Base-by-base conservation (phyloP, 2,113 vertebrate genomes). In the Silurus meridionalis region DNA sequence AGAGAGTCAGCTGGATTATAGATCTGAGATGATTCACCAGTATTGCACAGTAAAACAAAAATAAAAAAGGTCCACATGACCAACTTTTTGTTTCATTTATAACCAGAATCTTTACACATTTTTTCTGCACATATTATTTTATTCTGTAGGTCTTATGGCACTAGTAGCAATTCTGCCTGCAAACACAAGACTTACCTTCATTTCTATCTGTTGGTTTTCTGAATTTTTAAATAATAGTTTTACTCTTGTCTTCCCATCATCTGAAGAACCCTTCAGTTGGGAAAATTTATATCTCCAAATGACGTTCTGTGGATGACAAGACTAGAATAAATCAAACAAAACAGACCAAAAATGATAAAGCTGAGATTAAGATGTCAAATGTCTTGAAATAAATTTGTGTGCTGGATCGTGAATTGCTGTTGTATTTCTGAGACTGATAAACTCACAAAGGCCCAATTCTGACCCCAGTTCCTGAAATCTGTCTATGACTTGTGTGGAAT, bases 221-320 rank as follows among this genome's bases (percentile, higher is more conserved):
- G 93, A 89, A 86, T 97, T 97, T 93, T 96, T 96, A 94, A 97
- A 98, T 83, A 97, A 95, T 4, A 98, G 95, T 90, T 97, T 99
- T 21, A 97, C 96, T 88, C 94, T 95, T 82, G 96, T 96, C 92
- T 97, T 98, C 2, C 97, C 97, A 15, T 99, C 97, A 46, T 99
- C 97, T 57, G 97, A 99, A 71, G 97, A 99, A 55, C 97, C 97
- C 94, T 98, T 99, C 61, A 99, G 96, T 85, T 98, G 97, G 89
- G 97, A 99, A 91, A 98, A 99, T 88, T 97, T 98, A 91, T 97
- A 98, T 85, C 93, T 95, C 97, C 97, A 99, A 86, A 97, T 92
- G 8, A 96, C 87, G 0, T 93, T 95, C 97, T 99, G 89, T 79
- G 5, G 82, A 89, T 89, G 55, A 82, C 15, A 52, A 88, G 23